Base-by-base conservation (phyloP, 2,888 invertebrate genomes). In the Pediacus dermestoides region DNA sequence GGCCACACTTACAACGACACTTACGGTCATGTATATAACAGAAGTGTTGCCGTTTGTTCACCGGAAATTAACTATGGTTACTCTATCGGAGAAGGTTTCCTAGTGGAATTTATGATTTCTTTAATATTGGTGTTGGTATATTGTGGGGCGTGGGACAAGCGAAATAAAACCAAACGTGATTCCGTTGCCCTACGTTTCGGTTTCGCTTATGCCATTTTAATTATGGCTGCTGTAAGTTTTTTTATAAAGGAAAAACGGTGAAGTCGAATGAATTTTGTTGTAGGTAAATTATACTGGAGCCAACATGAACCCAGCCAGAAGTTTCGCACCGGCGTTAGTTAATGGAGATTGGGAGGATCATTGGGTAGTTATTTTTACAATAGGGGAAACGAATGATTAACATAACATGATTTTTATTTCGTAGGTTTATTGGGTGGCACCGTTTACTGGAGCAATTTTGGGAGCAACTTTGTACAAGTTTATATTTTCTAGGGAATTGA, bases 121-220 rank as follows among this genome's bases (percentile, higher is more conserved):
- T 70, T 74, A 2, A 74, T 81, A 0, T 67, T 88, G 16, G 73
- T 78, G 13, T 70, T 85, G 31, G 71, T 86, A 14, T 78, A 78
- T 44, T 85, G 85, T 58, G 80, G 79, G 0, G 71, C 83, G 3
- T 85, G 84, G 83, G 87, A 88, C 63, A 76, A 80, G 4, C 72
- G 81, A 40, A 83, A 85, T 58, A 63, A 70, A 12, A 71, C 73
- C 28, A 80, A 79, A 55, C 75, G 77, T 31, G 86, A 86, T 47
- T 81, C 82, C 0, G 68, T 73, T 1, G 62, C 85, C 0, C 67
- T 87, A 12, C 79, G 80, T 52, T 83, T 85, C 54, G 86, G 83
- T 34, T 68, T 86, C 32, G 72, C 80, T 1, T 73, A 87, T 43
- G 69, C 76, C 10, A 81, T 76, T 0, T 62, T 87, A 35, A 82